phyloP scores from a whole-genome alignment of 2,113 vertebrate genomes.

The Helogale parvula region DNA sequence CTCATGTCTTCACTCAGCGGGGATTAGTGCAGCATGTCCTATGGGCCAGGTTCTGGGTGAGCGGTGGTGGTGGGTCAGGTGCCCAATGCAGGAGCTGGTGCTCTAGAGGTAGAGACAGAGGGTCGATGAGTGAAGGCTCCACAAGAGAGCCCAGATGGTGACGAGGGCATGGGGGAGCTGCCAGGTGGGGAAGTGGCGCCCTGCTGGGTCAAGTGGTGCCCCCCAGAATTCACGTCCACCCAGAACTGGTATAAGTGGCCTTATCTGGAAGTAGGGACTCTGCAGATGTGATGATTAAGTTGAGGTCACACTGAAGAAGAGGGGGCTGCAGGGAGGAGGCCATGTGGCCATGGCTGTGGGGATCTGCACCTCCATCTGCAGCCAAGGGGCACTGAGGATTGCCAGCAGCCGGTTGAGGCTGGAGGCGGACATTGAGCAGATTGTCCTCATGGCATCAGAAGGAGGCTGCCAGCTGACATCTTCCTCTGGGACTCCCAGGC shows the following conservation, averaged over 20 bases:
- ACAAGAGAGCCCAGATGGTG: rapidly evolving
- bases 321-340: background rate
- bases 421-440: too few relatives aligned
- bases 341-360: rapidly evolving
- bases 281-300: background rate
- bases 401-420: background rate
- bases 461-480: background rate
- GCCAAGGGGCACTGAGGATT: background rate
- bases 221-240: background rate
- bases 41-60: rapidly evolving
- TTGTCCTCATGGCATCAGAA: background rate
- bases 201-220: background rate
- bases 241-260: background rate
- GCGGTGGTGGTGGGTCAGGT: too few relatives aligned
- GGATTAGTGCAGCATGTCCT: rapidly evolving
- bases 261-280: background rate
- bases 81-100: rapidly evolving
- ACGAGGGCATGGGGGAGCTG: rapidly evolving
- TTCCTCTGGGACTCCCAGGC: background rate
- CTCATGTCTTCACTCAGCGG: background rate
- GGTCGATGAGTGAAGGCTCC: rapidly evolving
- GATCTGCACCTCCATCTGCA: rapidly evolving
- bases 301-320: rapidly evolving
- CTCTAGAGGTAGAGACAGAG: background rate
- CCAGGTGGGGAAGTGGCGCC: too few relatives aligned